phyloP scores from a whole-genome alignment of 2,888 invertebrate genomes.

The Eurois occulta region DNA sequence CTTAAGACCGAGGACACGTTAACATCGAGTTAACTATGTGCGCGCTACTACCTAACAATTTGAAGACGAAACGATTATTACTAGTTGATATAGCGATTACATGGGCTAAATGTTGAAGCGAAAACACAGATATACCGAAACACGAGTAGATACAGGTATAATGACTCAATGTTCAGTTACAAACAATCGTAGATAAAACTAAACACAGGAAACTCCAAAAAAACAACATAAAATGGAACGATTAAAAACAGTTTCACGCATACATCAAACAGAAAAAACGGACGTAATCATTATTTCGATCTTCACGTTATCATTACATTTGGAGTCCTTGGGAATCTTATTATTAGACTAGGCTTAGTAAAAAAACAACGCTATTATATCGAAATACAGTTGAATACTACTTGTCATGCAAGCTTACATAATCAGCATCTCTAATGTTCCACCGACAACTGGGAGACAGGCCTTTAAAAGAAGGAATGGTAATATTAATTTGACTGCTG shows the following conservation, averaged over 20 bases:
- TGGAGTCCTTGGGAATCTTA: slow-evolving; percentile 60
- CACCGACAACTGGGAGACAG: neutral
- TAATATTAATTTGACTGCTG: too few relatives aligned
- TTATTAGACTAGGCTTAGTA: slow-evolving; percentile 41
- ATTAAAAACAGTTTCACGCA: slow-evolving; percentile 62
- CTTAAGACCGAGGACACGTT: slow-evolving; percentile 28
- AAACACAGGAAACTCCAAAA: slow-evolving; percentile 56
- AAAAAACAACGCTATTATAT: slow-evolving; percentile 42
- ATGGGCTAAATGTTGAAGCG: neutral
- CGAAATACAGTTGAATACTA: slow-evolving; percentile 9
- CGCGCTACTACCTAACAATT: neutral
- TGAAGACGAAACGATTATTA: neutral
- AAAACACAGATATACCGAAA: neutral
- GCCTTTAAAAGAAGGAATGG: neutral
- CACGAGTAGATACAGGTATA: neutral
- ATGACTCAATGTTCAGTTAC: slow-evolving; percentile 35
- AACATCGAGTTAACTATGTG: slow-evolving; percentile 12
- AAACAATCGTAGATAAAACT: slow-evolving; percentile 58
- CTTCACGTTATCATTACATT: slow-evolving; percentile 60
- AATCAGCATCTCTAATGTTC: neutral
- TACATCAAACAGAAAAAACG: slow-evolving; percentile 47
- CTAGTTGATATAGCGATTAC: neutral
- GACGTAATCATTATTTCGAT: slow-evolving; percentile 58
- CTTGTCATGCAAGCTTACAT: slow-evolving; percentile 17
- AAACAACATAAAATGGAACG: slow-evolving; percentile 35